These are phyloP conservation scores for Diadophis punctatus DNA, from an alignment of 2,113 vertebrate species.

Conservation along the genomic window DNA sequence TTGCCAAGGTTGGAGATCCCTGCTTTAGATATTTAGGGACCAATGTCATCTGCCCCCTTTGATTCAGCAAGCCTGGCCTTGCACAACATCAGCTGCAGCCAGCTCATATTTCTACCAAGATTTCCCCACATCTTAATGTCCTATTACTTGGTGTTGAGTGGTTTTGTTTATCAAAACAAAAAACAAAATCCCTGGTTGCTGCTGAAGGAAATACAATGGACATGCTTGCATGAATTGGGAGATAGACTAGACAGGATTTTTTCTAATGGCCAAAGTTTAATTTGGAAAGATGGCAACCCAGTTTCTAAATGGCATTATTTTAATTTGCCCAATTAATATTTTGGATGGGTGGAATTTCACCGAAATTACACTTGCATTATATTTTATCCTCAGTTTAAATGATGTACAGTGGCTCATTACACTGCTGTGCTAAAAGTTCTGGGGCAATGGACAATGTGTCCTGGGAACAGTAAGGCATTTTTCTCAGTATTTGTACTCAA, in stretches of 20 bases:
- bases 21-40: too few species aligned
- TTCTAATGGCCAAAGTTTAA: neutral
- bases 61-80: neutral
- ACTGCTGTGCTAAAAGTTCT: neutral
- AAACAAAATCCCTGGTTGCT: neutral
- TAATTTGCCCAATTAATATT: slow-evolving; percentile 1
- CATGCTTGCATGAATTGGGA: neutral
- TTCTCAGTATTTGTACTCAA: slow-evolving; percentile 13
- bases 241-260: neutral
- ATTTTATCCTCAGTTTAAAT: neutral
- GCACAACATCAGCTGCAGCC: neutral
- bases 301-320: neutral
- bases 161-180: neutral
- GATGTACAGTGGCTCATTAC: neutral
- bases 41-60: neutral
- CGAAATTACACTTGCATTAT: neutral
- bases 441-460: neutral
- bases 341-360: neutral
- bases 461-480: slow-evolving; percentile 4
- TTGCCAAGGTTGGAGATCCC: too few species aligned
- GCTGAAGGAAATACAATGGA: neutral
- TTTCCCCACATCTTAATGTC: neutral
- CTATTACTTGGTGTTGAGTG: neutral
- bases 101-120: neutral
- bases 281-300: neutral